Evolutionary conservation across 2,113 vertebrate genomes (phyloP).

Genomic region (Pogonocichla stellata): DNA sequence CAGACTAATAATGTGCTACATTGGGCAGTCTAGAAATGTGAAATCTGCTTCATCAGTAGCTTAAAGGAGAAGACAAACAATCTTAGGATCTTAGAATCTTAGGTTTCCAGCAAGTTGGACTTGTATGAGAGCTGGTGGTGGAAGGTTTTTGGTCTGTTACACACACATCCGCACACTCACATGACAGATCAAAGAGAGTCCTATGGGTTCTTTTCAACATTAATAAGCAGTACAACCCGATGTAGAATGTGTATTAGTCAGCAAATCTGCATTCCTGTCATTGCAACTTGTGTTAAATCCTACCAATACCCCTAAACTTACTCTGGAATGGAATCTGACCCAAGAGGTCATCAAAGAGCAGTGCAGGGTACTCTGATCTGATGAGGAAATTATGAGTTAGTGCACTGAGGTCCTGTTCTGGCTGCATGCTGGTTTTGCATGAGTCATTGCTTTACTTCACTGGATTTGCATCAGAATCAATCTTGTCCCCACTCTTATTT

Average conservation of each 20-base stretch:
- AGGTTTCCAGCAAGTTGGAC: not conserved
- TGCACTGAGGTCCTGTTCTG: not conserved
- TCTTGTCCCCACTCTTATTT: not conserved
- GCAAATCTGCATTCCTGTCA: not conserved
- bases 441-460: not conserved
- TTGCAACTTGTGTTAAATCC: not conserved
- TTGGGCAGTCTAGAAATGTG: not conserved
- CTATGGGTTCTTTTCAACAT: not conserved
- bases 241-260: not conserved
- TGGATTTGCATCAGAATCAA: not conserved
- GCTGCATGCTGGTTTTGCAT: not conserved
- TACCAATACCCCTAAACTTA: not conserved
- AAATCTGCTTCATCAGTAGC: not conserved
- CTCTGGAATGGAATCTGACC: not conserved
- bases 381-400: not conserved
- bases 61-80: not conserved
- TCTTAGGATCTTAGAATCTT: not conserved
- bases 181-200: not conserved
- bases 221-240: not conserved
- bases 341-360: not conserved
- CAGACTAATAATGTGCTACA: not conserved
- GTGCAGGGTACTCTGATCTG: not conserved
- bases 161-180: rapidly evolving
- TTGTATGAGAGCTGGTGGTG: not conserved
- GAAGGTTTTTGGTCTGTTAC: not conserved